Evolutionary conservation across 2,888 invertebrate species (phyloP).

Genomic region (Romanomermis culicivorax): DNA sequence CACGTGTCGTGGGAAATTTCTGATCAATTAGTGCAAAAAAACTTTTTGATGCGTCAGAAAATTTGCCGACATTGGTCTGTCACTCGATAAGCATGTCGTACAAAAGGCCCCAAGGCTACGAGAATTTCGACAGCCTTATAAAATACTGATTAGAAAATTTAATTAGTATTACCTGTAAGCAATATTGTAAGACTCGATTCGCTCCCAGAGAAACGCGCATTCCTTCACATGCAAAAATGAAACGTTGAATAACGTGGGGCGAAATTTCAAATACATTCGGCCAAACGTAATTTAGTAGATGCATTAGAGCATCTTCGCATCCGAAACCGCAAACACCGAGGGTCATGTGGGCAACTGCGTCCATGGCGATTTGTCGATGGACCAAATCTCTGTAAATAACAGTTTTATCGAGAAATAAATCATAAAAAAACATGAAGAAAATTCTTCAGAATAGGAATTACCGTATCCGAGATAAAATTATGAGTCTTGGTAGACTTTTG

Average conservation of each 20-base stretch:
- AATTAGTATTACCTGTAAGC: conserved; percentile 63
- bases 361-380: conserved; percentile 94
- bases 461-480: not conserved
- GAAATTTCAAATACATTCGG: conserved; percentile 99
- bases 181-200: conserved; percentile 82
- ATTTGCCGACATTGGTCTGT: too few species aligned
- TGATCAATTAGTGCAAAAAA: too few species aligned
- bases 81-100: too few species aligned
- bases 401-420: not conserved
- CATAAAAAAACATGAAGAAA: not conserved
- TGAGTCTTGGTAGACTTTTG: not conserved
- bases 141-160: too few species aligned
- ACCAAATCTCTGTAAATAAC: conserved; percentile 57
- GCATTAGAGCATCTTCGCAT: conserved; percentile 89
- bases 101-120: too few species aligned
- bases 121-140: too few species aligned
- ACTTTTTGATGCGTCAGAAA: too few species aligned
- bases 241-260: conserved; percentile 96
- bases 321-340: conserved; percentile 89
- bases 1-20: too few species aligned
- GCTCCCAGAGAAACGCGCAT: conserved; percentile 87
- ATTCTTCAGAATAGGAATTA: not conserved
- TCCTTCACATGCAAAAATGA: conserved; percentile 96
- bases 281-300: conserved; percentile 95
- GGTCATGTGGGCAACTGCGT: conserved; percentile 96